Evolutionary conservation across 2,888 invertebrate species (phyloP), one percentile per base, ranked within the genome.

Genomic region (Teinopalpus imperialis): DNA sequence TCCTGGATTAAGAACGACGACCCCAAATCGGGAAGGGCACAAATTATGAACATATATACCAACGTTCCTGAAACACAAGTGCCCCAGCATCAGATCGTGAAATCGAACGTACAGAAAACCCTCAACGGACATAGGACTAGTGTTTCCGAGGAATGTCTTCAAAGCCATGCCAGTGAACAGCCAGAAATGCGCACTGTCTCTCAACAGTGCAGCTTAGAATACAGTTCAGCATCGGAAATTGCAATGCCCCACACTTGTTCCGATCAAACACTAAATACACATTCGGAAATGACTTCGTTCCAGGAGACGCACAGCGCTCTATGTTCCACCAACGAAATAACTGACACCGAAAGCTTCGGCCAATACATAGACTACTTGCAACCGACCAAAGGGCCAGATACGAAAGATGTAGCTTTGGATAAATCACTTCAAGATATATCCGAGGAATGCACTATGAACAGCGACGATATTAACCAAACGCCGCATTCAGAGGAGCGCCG

Each of bases 161-260:
- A 83, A 43, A 83, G 82, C 40, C 81, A 81, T 10, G 81, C 82
- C 0, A 66, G 61, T 24, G 85, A 83, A 14, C 81, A 71, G 30
- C 88, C 89, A 2, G 87, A 87, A 52, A 90, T 93, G 89, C 80
- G 92, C 13, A 93, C 92, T 0, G 92, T 93, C 16, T 93, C 93
- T 0, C 93, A 93, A 56, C 93, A 93, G 54, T 93, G 93, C 57
- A 93, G 93, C 47, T 74, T 93, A 32, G 93, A 93, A 61, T 93
- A 93, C 59, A 92, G 92, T 51, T 93, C 93, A 0, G 91, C 91
- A 0, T 89, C 90, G 1, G 88, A 89, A 68, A 85, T 83, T 53
- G 90, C 89, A 0, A 78, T 90, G 69, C 90, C 90, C 0, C 81
- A 89, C 51, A 86, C 89, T 0, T 88, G 83, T 51, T 90, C 90